Percentiles rank a stretch among this genome's conserved stretches.
phyloP scores from a whole-genome alignment of 2,797 vertebrate genomes.

The Picus viridis region DNA sequence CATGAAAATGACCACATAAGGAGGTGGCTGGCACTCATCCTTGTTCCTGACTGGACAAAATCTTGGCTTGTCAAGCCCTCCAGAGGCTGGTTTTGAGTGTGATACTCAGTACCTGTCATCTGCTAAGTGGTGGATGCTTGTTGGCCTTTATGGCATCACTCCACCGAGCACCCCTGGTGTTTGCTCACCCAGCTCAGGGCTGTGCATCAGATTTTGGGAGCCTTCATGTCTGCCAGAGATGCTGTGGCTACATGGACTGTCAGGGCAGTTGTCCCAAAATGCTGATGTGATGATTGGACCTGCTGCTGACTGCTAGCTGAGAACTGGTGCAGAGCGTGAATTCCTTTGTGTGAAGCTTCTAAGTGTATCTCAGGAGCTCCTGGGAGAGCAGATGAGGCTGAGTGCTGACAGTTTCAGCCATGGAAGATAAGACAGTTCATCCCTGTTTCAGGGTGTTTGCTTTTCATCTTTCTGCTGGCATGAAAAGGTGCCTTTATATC shows the following conservation, averaged over 20 bases:
- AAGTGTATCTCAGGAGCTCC: neutral
- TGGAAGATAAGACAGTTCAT: neutral
- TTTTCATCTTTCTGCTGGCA: neutral
- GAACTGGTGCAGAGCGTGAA: neutral
- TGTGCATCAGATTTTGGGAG: neutral
- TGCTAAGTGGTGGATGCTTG: neutral
- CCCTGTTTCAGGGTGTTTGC: neutral
- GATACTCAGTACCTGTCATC: neutral
- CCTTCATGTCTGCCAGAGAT: neutral
- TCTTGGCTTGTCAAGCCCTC: neutral
- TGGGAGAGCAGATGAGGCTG: fast-evolving
- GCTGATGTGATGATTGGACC: fast-evolving
- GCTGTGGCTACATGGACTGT: neutral
- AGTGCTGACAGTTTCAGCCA: fast-evolving
- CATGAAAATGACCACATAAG: fast-evolving
- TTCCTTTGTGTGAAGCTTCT: neutral
- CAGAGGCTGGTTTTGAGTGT: neutral
- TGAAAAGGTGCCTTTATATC: neutral
- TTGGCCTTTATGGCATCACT: neutral
- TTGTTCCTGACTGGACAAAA: fast-evolving
- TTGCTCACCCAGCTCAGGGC: fast-evolving
- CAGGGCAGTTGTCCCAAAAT: neutral
- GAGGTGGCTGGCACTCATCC: neutral
- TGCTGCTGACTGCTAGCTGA: neutral
- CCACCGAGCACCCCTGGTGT: fast-evolving